Evolutionary conservation across 2,797 vertebrate species (phyloP).

Genomic region (Pangasius macronema): DNA sequence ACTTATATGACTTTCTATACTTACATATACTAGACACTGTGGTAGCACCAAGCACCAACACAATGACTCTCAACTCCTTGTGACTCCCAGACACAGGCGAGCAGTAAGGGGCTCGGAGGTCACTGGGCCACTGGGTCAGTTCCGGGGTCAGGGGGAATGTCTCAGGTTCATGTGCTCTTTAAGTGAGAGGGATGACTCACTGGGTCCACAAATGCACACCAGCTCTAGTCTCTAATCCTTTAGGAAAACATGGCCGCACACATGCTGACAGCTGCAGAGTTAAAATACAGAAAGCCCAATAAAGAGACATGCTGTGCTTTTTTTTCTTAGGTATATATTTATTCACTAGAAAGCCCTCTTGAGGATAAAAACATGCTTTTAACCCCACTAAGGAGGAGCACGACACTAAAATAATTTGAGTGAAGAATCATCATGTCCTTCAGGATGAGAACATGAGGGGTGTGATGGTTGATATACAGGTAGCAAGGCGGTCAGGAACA

Average conservation of each 20-base stretch:
- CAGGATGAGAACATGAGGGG: slow-evolving; percentile 61
- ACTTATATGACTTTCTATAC: neutral
- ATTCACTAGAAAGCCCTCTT: slow-evolving; percentile 37
- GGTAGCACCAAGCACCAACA: neutral
- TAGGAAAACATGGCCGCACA: slow-evolving; percentile 48
- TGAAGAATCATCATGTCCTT: slow-evolving; percentile 49
- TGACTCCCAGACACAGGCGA: slow-evolving; percentile 25
- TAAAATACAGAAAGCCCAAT: slow-evolving; percentile 26
- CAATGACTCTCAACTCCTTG: neutral
- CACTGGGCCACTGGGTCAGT: slow-evolving; percentile 48
- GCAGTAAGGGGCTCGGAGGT: slow-evolving; percentile 48
- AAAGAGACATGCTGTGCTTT: slow-evolving; percentile 19
- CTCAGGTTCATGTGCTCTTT: slow-evolving; percentile 60
- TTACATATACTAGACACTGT: neutral
- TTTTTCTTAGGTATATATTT: slow-evolving; percentile 41
- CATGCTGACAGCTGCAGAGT: slow-evolving; percentile 40
- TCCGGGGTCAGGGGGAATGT: slow-evolving; percentile 61
- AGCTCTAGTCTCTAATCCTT: slow-evolving; percentile 44
- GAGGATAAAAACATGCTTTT: slow-evolving; percentile 29
- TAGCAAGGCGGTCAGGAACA: slow-evolving; percentile 66
- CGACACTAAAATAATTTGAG: slow-evolving; percentile 51
- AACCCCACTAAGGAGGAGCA: slow-evolving; percentile 43
- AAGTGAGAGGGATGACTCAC: slow-evolving; percentile 51
- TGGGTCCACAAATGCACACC: slow-evolving; percentile 27
- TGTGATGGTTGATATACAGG: slow-evolving; percentile 55